Evolutionary conservation across 1,140 invertebrate genomes (phyloP), one percentile per base, ranked within the genome.

Genomic region (Druon quercuslanigerum): DNA sequence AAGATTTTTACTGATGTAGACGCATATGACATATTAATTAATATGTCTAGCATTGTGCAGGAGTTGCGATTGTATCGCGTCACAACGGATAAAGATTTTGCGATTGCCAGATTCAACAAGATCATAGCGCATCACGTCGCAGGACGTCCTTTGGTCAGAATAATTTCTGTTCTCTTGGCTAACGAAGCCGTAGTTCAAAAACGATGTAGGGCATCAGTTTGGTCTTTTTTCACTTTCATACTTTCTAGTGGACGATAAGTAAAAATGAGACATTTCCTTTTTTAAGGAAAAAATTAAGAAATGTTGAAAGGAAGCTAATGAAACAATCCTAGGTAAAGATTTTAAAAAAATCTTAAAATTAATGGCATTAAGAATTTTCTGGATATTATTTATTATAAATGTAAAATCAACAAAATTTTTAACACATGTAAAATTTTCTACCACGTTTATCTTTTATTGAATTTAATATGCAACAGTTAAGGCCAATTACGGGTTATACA

Each of bases 21-120:
- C 5, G 51, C 5, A 52, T 52, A 52, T 52, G 14, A 77, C 71
- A 77, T 81, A 84, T 86, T 83, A 87, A 85, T 87, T 86, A 85
- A 84, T 86, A 87, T 76, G 83, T 87, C 82, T 76, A 75, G 74
- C 71, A 81, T 84, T 86, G 79, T 82, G 79, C 56, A 54, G 52
- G 8, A 19, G n/a, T 19, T 78, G 77, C 79, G 82, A 85, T 86
- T 3, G 40, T 84, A 87, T 86, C 85, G 73, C 72, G 71, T 54
- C 52, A 19, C 52, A 54, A 54, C 52, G 52, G 52, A 11, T 54
- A 13, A n/a, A 54, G 6, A 71, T 77, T 73, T 72, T 56, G 19
- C 80, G 83, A 84, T 76, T 75, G 57, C 76, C 75, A 52, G 74
- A 79, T 79, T 76, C 79, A 81, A 85, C 81, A 77, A 85, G 83